phyloP scores from a whole-genome alignment of 2,888 invertebrate genomes.

The Stenodema calcarata region DNA sequence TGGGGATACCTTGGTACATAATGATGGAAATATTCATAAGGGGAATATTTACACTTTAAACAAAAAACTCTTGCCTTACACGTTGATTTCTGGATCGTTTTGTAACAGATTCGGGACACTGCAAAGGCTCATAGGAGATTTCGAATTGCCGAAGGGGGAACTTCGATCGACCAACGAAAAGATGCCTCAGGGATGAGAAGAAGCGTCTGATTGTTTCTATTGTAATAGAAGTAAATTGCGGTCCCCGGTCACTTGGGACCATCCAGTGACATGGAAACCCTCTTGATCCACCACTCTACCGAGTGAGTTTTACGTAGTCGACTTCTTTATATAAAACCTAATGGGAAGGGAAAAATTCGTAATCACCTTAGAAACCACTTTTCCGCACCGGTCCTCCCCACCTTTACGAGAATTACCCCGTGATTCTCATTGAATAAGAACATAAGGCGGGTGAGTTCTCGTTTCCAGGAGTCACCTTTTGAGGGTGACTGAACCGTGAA shows the following conservation, averaged over 20 bases:
- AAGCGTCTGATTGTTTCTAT: neutral
- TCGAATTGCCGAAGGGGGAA: neutral
- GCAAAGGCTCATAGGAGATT: neutral
- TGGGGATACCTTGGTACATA: no score
- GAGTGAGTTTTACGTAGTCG: neutral
- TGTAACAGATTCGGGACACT: neutral
- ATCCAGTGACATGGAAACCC: neutral
- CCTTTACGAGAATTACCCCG: neutral
- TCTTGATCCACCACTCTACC: neutral
- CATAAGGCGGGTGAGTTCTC: neutral
- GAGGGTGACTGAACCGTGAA: neutral
- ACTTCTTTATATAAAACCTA: conserved; percentile 6
- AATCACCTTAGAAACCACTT: neutral
- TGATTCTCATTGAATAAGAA: neutral
- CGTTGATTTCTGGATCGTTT: no score
- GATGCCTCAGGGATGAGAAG: neutral
- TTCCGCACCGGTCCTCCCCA: neutral
- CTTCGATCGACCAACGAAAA: neutral
- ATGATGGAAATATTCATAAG: no score
- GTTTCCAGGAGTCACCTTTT: neutral
- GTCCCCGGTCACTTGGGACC: neutral
- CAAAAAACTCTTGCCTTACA: no score
- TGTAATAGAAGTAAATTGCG: neutral
- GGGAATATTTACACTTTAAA: no score
- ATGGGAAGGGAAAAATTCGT: neutral